phyloP scores from a whole-genome alignment of 2,113 vertebrate genomes.

The Pleuronectes platessa region DNA sequence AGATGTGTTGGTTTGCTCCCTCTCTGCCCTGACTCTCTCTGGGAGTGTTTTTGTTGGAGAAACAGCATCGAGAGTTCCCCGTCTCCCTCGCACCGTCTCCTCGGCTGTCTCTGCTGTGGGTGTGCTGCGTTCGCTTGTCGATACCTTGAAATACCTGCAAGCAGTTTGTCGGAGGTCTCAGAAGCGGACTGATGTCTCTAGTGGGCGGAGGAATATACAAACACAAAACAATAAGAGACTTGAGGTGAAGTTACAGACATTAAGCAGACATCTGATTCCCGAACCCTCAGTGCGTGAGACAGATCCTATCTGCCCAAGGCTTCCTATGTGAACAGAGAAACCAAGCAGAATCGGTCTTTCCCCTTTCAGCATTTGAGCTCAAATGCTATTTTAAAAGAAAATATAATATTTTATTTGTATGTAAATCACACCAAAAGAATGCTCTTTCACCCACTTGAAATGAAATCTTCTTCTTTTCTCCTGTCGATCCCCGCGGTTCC shows the following conservation, averaged over 20 bases:
- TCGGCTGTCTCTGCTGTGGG: slow-evolving; percentile 53
- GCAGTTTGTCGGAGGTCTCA: slow-evolving; percentile 62
- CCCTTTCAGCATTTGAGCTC: neutral
- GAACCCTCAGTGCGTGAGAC: slow-evolving; percentile 4
- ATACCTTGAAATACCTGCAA: slow-evolving; percentile 64
- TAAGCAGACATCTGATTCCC: slow-evolving; percentile 39
- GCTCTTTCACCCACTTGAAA: slow-evolving; percentile 30
- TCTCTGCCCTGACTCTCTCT: slow-evolving; percentile 60
- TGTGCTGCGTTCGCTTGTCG: slow-evolving; percentile 48
- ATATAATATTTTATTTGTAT: slow-evolving; percentile 45
- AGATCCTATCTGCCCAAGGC: slow-evolving; percentile 39
- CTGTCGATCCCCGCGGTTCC: slow-evolving; percentile 35
- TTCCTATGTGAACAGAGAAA: neutral
- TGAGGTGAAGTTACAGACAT: slow-evolving; percentile 55
- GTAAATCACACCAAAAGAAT: slow-evolving; percentile 40
- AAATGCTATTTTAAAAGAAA: neutral
- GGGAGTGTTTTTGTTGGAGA: slow-evolving; percentile 65
- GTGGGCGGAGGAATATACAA: slow-evolving; percentile 62
- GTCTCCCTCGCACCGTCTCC: slow-evolving; percentile 15
- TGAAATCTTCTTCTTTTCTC: slow-evolving; percentile 31
- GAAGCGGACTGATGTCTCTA: slow-evolving; percentile 48
- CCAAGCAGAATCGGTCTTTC: slow-evolving; percentile 9
- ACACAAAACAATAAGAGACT: slow-evolving; percentile 55
- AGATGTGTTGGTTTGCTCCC: slow-evolving; percentile 69
- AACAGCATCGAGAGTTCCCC: slow-evolving; percentile 51